Conservation (phyloP, 2,888 invertebrate genomes). For the Philopedon plagiatum region DNA sequence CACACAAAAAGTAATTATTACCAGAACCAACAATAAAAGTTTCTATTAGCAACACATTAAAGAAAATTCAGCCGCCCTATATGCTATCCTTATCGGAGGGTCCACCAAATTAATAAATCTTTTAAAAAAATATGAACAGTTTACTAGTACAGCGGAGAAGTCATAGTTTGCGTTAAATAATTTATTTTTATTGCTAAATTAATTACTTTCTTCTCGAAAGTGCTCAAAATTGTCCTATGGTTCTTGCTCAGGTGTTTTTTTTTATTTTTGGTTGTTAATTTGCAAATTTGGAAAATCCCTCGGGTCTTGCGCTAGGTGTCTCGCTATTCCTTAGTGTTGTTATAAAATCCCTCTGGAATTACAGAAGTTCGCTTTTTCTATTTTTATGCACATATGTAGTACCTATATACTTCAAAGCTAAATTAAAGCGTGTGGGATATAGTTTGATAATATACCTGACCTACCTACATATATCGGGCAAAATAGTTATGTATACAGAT, state of each 20-base stretch:
- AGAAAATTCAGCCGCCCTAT: neutral
- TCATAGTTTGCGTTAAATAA: no score
- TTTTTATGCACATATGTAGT: no score
- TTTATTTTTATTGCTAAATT: no score
- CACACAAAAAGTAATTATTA: constrained; percentile 14
- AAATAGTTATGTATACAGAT: neutral
- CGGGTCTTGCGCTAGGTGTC: no score
- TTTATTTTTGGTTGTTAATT: no score
- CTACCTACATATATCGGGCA: no score
- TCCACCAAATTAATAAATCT: constrained; percentile 15
- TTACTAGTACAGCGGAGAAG: neutral
- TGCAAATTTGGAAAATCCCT: no score
- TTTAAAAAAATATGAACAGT: neutral
- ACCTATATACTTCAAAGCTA: no score
- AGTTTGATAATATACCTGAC: constrained; percentile 3
- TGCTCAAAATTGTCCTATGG: neutral
- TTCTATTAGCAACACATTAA: constrained; percentile 14
- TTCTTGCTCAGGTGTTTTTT: no score
- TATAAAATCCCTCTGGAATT: no score
- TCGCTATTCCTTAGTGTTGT: no score
- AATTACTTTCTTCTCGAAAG: neutral
- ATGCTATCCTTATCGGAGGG: constrained; percentile 7
- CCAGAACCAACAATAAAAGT: constrained; percentile 6
- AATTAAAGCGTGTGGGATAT: constrained; percentile 12
- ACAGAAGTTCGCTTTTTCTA: no score